Evolutionary conservation across 2,113 vertebrate genomes (phyloP).

Genomic region (Ginglymostoma cirratum): DNA sequence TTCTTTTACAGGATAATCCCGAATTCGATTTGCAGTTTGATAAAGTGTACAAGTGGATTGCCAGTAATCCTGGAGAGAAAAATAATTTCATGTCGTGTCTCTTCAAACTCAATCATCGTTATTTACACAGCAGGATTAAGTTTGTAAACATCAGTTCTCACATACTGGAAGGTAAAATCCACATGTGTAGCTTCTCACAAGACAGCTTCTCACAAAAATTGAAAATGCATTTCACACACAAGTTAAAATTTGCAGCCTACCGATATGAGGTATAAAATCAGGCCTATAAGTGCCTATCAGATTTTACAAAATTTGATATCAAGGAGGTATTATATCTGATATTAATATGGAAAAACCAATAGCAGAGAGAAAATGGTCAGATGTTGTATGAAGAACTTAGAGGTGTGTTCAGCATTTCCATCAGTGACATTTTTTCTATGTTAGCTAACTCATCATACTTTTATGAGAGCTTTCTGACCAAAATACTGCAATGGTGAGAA

Average conservation of each 20-base stretch:
- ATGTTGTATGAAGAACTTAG: not conserved
- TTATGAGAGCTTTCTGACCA: too few relatives aligned
- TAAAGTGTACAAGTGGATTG: slow-evolving; percentile 45
- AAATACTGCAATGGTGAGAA: not conserved
- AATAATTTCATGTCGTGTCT: slow-evolving; percentile 43
- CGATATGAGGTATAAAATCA: not conserved
- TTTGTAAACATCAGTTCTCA: slow-evolving; percentile 40
- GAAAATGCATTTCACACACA: not conserved
- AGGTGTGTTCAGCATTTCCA: not conserved
- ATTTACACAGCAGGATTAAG: not conserved
- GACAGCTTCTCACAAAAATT: not conserved
- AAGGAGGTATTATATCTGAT: not conserved
- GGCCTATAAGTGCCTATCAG: not conserved
- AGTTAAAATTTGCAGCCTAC: too few relatives aligned
- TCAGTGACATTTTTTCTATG: too few relatives aligned
- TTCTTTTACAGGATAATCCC: slow-evolving; percentile 39
- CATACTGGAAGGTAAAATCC: slow-evolving; percentile 42
- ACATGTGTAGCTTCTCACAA: too few relatives aligned
- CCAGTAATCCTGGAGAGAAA: slow-evolving; percentile 42
- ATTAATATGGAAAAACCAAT: not conserved
- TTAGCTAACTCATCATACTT: too few relatives aligned
- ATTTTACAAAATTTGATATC: not conserved
- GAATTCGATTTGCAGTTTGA: slow-evolving; percentile 48
- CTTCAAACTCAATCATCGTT: slow-evolving; percentile 45
- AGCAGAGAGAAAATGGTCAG: not conserved